Conservation (phyloP, 2,888 invertebrate genomes). For the Euplagia quadripunctaria region DNA sequence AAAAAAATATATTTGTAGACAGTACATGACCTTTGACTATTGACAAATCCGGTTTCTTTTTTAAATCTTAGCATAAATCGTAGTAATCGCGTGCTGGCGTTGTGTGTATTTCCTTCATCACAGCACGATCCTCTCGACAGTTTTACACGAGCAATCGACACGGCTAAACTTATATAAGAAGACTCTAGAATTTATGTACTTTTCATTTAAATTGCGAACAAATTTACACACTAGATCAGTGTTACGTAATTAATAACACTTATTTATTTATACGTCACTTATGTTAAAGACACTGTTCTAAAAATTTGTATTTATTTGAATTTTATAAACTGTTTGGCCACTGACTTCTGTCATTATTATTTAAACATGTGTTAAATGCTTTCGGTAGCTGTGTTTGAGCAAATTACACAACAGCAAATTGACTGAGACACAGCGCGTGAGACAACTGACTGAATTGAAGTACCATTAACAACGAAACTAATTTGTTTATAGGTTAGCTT, state of each 20-base stretch:
- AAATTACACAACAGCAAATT: constrained; percentile 25
- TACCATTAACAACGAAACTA: constrained; percentile 37
- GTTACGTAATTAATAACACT: background rate
- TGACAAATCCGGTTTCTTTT: background rate
- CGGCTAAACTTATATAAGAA: background rate
- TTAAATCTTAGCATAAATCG: background rate
- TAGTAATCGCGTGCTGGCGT: background rate
- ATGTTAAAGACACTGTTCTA: too few species aligned
- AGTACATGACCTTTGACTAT: background rate
- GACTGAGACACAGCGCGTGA: constrained; percentile 38
- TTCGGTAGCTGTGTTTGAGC: constrained; percentile 13
- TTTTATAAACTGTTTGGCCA: background rate
- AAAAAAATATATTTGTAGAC: background rate
- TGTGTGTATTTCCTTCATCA: background rate
- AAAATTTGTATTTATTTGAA: background rate
- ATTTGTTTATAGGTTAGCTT: constrained; percentile 47
- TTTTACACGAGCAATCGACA: background rate
- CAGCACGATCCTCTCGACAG: background rate
- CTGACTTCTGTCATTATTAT: background rate
- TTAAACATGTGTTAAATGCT: background rate
- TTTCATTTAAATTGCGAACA: background rate
- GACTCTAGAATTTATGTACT: background rate
- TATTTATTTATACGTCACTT: background rate
- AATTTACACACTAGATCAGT: background rate
- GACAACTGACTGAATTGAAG: constrained; percentile 39